Evolutionary conservation across 2,113 vertebrate species (phyloP).

Genomic region (Peromyscus maniculatus): DNA sequence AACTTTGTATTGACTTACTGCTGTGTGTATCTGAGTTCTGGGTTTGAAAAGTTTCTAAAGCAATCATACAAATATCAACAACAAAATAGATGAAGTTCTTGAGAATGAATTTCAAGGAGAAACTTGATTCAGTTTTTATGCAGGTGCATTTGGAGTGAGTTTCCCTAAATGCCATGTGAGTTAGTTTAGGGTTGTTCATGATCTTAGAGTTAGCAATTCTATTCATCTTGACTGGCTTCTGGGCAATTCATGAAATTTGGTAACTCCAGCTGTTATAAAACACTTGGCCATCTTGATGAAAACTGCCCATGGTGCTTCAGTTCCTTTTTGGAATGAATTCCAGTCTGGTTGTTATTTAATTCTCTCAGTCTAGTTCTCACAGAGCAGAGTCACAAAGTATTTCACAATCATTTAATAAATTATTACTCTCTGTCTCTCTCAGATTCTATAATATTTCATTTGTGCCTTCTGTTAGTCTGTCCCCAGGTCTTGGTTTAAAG

Average conservation of each 20-base stretch:
- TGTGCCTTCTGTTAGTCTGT: neutral
- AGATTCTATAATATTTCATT: neutral
- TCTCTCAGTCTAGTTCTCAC: neutral
- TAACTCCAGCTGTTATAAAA: neutral
- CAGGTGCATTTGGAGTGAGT: neutral
- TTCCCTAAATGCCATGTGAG: neutral
- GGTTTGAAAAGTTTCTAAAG: neutral
- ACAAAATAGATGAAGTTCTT: neutral
- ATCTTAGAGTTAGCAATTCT: neutral
- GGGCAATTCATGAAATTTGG: neutral
- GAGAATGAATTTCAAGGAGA: neutral
- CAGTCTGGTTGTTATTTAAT: neutral
- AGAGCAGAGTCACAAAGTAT: neutral
- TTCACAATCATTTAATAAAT: neutral
- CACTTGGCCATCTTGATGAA: neutral
- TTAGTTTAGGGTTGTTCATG: neutral
- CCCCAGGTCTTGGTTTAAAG: neutral
- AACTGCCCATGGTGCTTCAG: neutral
- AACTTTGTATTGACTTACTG: neutral
- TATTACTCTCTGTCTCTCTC: neutral
- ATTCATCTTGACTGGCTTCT: neutral
- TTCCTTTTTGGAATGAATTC: constrained; percentile 3
- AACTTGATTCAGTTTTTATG: neutral
- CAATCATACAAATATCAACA: neutral
- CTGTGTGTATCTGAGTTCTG: neutral